Evolutionary conservation across 37 sponge, comb jelly and placozoan species (phyloP), one percentile per base, ranked within the genome.

Genomic region (Theonella swinhoei): DNA sequence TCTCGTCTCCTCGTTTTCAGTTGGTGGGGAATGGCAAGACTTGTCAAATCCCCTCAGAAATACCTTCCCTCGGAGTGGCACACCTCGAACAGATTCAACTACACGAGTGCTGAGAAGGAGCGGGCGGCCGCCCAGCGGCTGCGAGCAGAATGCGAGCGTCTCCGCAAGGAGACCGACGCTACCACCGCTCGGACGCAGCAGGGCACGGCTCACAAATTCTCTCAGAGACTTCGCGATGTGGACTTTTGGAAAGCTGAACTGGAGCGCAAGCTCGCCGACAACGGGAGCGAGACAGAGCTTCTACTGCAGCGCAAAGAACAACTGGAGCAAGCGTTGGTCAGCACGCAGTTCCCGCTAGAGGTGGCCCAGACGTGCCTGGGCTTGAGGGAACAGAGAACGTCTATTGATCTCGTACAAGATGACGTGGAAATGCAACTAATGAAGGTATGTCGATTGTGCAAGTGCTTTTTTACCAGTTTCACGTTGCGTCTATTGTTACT

Each of bases 161-260:
- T 98, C 4, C 71, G 90, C 39, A 80, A 84, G 40, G 97, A 92
- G 68, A 89, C 92, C 28, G 86, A 96, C 26, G 89, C 82, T 34
- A 88, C 78, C 23, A 98, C 95, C 0, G 41, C 60, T 24, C 77
- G 85, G 38, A 81, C 93, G 0, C 99, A 96, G 76, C 75, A 75
- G 64, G 89, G 85, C 79, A 93, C 86, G 4, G 79, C 79, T 22
- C 89, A 94, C 78, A 96, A 98, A 69, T 81, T 98, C 61, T 87
- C 92, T 29, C 87, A 94, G 63, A 74, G 99, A 63, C 66, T 94
- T 60, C 61, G 84, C 2, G 92, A 98, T 34, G 84, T 96, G 54
- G 58, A 67, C 7, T 98, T 95, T 79, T 98, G 98, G 98, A 95
- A 98, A 61, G 89, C 79, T 35, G 98, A 98, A 86, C 68, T 98